A percentile compares a stretch with the other conserved stretches of the same genome.
Conservation (phyloP, 2,888 invertebrate species). For the Drosophila limbata region DNA sequence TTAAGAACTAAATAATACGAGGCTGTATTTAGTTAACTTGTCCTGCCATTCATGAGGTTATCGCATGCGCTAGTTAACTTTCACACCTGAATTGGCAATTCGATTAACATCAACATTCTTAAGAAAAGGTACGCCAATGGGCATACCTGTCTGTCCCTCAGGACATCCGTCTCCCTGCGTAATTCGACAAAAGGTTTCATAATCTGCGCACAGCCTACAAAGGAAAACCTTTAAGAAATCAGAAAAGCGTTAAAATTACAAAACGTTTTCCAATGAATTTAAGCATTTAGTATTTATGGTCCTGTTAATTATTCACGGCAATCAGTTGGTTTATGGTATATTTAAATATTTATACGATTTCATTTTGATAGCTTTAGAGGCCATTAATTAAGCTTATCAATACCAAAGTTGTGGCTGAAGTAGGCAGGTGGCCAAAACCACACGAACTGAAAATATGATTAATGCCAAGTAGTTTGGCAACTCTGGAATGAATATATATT, state of each 20-base stretch:
- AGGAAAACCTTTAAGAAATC: constrained; percentile 1
- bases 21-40: background rate
- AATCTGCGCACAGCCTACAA: background rate
- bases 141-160: background rate
- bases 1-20: background rate
- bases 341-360: constrained; percentile 2
- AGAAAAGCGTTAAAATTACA: background rate
- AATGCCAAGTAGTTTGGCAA: constrained; percentile 35
- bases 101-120: constrained; percentile 59
- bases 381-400: constrained; percentile 17
- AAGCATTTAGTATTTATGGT: background rate
- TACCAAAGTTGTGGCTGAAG: background rate
- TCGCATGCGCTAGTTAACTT: constrained; percentile 35
- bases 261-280: constrained; percentile 1
- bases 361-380: background rate
- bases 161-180: background rate
- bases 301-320: background rate
- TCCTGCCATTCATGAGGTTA: constrained; percentile 1
- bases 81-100: constrained; percentile 62
- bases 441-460: constrained; percentile 52
- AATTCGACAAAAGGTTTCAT: constrained; percentile 7
- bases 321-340: constrained; percentile 1
- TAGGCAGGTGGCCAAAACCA: constrained; percentile 12
- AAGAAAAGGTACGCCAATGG: constrained; percentile 5
- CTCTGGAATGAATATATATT: background rate